A percentile compares a stretch with the other conserved stretches of the same genome.
These are phyloP conservation scores for Rattus rattus DNA, from an alignment of 2,113 vertebrate genomes.

Conservation along the genomic window DNA sequence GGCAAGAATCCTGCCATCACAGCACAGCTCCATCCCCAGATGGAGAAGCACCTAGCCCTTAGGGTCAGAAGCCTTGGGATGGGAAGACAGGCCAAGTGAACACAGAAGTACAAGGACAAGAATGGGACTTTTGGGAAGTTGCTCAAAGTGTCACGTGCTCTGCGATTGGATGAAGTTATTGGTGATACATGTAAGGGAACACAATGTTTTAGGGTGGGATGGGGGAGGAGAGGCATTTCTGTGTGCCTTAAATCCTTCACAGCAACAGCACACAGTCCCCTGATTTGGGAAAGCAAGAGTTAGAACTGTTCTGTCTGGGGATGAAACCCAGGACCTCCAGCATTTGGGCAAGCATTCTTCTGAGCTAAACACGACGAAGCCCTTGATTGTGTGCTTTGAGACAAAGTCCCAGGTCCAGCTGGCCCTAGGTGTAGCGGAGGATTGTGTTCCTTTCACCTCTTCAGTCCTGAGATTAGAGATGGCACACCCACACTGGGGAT, in stretches of 20 bases:
- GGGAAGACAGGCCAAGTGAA: fast-evolving
- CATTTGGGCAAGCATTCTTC: background rate
- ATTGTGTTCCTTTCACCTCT: background rate
- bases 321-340: background rate
- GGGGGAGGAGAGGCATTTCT: background rate
- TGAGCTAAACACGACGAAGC: background rate
- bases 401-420: background rate
- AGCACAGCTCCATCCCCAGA: background rate
- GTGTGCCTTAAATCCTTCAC: background rate
- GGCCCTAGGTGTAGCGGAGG: background rate
- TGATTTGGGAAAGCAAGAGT: background rate
- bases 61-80: fast-evolving
- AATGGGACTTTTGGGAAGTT: background rate
- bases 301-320: background rate
- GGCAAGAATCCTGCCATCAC: background rate
- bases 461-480: background rate
- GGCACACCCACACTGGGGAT: background rate
- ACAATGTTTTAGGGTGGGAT: background rate
- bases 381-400: background rate
- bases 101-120: background rate
- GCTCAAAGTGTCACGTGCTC: background rate
- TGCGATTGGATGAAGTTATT: background rate
- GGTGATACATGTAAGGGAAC: background rate
- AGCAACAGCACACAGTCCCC: background rate
- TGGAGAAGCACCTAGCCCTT: background rate